Percentiles rank a stretch among this genome's conserved stretches.
Conservation (phyloP, 2,888 invertebrate genomes). For the Priocnemis perturbator region DNA sequence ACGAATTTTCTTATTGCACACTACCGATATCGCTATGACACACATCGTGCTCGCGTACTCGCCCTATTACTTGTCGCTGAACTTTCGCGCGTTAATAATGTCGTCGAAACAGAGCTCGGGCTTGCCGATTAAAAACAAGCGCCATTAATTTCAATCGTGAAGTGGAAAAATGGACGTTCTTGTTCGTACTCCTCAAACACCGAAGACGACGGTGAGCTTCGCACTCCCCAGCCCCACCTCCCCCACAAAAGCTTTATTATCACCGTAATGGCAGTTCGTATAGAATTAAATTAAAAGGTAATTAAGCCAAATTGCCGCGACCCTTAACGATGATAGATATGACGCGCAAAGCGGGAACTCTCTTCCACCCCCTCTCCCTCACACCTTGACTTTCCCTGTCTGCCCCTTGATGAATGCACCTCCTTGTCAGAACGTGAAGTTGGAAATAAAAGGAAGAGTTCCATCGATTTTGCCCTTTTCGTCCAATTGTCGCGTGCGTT, state of each 20-base stretch:
- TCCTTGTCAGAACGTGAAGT: too few relatives aligned
- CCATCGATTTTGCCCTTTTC: too few relatives aligned
- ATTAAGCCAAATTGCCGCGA: constrained; percentile 52
- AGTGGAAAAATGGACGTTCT: constrained; percentile 20
- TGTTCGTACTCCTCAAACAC: constrained; percentile 13
- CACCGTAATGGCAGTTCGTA: constrained; percentile 43
- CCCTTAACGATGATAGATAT: constrained; percentile 59
- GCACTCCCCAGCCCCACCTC: neutral
- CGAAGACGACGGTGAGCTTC: constrained; percentile 7
- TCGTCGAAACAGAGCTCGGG: neutral
- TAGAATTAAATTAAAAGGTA: constrained; percentile 59
- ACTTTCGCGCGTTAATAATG: constrained; percentile 22
- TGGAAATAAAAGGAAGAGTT: too few relatives aligned
- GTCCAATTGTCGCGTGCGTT: too few relatives aligned
- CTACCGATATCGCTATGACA: too few relatives aligned
- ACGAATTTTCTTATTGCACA: too few relatives aligned
- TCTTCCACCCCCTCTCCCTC: neutral
- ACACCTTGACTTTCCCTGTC: neutral
- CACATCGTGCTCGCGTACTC: neutral
- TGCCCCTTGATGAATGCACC: too few relatives aligned
- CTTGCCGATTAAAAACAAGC: constrained; percentile 32
- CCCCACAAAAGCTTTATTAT: constrained; percentile 26
- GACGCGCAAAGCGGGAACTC: constrained; percentile 24
- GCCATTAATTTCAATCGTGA: constrained; percentile 28
- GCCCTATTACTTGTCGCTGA: constrained; percentile 16